A percentile compares a stretch with the other conserved stretches of the same genome.
Evolutionary conservation across 2,888 invertebrate species (phyloP).

Genomic region (Vanessa cardui): DNA sequence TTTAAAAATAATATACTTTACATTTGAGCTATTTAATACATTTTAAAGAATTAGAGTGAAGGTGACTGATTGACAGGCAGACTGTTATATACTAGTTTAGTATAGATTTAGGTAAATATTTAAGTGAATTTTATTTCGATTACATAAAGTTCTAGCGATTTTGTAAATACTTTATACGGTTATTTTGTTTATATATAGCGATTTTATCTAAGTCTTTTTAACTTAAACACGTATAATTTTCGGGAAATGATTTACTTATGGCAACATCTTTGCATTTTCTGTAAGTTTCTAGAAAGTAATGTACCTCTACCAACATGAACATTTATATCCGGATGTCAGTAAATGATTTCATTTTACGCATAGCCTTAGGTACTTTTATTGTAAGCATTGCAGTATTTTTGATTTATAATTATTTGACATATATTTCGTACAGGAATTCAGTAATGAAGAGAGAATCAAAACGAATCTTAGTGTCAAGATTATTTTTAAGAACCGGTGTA

Average conservation of each 20-base stretch:
- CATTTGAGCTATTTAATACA: background rate
- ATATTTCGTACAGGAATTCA: too few relatives aligned
- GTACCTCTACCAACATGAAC: constrained; percentile 42
- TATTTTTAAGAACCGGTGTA: too few relatives aligned
- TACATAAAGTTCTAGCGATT: too few relatives aligned
- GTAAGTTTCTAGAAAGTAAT: constrained; percentile 68
- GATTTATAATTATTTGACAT: too few relatives aligned
- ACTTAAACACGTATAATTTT: constrained; percentile 6
- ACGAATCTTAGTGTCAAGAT: too few relatives aligned
- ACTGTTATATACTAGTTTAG: too few relatives aligned
- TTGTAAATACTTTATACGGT: background rate
- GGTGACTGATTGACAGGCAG: too few relatives aligned
- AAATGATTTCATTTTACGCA: constrained; percentile 48
- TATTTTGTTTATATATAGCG: background rate
- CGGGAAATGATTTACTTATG: constrained; percentile 33
- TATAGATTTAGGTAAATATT: too few relatives aligned
- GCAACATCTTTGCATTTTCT: constrained; percentile 61
- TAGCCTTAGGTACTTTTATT: too few relatives aligned
- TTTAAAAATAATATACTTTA: background rate
- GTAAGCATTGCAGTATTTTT: too few relatives aligned
- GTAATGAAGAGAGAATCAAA: too few relatives aligned
- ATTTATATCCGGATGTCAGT: constrained; percentile 54
- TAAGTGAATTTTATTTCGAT: too few relatives aligned
- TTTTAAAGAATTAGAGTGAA: background rate
- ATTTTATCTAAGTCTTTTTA: background rate